A percentile compares a stretch with the other conserved stretches of the same genome.
Conservation (phyloP, 2,888 invertebrate species). For the Meghimatium bilineatum region DNA sequence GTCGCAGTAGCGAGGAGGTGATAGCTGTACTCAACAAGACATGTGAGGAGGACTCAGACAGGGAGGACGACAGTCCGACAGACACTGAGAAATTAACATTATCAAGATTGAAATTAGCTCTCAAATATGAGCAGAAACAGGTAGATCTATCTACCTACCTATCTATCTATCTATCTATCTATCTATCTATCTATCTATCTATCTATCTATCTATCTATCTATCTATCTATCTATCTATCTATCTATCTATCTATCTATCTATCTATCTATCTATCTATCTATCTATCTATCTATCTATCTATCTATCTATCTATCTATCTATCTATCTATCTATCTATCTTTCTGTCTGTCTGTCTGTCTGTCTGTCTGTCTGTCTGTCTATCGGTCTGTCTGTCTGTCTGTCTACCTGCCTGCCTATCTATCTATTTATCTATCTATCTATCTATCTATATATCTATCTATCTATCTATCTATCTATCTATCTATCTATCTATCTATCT, state of each 20-base stretch:
- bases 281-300: not conserved
- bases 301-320: not conserved
- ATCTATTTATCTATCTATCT: too few species aligned
- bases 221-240: not conserved
- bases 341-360: not conserved
- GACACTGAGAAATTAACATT: constrained; percentile 70
- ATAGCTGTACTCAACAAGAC: constrained; percentile 79
- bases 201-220: too few species aligned
- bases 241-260: not conserved
- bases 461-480: constrained; percentile 2
- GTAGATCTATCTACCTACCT: constrained; percentile 64
- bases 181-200: not conserved
- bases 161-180: not conserved
- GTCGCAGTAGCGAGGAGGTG: constrained; percentile 80
- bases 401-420: not conserved
- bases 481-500: not conserved
- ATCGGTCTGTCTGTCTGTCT: not conserved
- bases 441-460: too few species aligned
- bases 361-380: not conserved
- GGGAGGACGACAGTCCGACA: not conserved
- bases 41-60: constrained; percentile 69
- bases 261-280: not conserved
- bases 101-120: constrained; percentile 79
- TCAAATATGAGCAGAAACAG: constrained; percentile 81
- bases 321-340: not conserved